These are phyloP conservation scores for Zaprionus gabonicus DNA, from an alignment of 1,140 invertebrate genomes.

Conservation along the genomic window DNA sequence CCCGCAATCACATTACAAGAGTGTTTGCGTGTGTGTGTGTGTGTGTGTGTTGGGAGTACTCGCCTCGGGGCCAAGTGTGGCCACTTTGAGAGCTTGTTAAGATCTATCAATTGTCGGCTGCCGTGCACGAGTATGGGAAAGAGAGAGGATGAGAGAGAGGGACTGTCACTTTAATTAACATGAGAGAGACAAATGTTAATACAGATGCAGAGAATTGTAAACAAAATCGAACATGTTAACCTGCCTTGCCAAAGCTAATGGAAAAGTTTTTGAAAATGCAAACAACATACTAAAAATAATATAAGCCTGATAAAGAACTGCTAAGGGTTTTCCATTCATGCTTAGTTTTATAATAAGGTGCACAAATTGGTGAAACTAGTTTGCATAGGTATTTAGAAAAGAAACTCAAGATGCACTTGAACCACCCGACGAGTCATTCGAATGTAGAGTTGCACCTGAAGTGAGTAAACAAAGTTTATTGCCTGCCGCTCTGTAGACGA, in stretches of 20 bases:
- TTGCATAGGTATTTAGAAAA: neutral
- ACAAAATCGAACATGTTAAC: neutral
- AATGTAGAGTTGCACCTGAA: neutral
- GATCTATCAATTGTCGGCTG: constrained; percentile 31
- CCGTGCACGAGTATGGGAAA: neutral
- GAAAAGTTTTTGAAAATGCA: neutral
- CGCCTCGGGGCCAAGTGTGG: constrained; percentile 29
- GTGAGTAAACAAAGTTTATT: neutral
- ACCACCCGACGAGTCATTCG: neutral
- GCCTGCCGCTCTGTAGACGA: neutral
- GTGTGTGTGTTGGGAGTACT: constrained; percentile 2
- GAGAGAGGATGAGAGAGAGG: neutral
- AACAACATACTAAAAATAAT: too few relatives aligned
- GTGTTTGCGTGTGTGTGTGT: neutral
- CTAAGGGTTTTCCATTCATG: too few relatives aligned
- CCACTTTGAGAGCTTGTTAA: constrained; percentile 42
- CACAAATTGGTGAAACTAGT: neutral
- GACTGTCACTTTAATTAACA: constrained; percentile 3
- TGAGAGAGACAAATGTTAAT: neutral
- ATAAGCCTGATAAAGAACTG: too few relatives aligned
- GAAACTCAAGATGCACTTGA: neutral
- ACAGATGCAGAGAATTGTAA: neutral
- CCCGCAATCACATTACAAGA: constrained; percentile 47
- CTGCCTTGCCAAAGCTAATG: neutral
- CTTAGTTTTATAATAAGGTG: too few relatives aligned